phyloP scores from a whole-genome alignment of 2,797 vertebrate genomes.

The Cirrhinus mrigala region DNA sequence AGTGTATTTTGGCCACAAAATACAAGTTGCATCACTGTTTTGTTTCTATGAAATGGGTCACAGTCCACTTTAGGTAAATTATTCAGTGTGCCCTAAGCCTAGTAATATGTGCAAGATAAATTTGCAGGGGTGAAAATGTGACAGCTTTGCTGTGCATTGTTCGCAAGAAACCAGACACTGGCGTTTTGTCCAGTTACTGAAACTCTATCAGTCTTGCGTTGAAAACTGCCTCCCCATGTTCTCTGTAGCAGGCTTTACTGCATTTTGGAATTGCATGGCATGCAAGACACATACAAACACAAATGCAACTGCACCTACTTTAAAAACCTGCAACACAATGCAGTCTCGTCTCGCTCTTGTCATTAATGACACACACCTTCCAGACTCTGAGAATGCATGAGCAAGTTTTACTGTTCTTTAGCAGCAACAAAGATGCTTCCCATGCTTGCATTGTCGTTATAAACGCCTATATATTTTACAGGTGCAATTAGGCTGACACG shows the following conservation, averaged over 20 bases:
- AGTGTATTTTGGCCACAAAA: not conserved
- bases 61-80: slow-evolving; percentile 66
- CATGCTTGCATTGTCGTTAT: not conserved
- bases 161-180: slow-evolving; percentile 75
- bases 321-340: slow-evolving; percentile 1
- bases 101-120: slow-evolving; percentile 80
- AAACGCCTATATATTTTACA: not conserved
- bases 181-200: slow-evolving; percentile 71
- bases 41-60: slow-evolving; percentile 61
- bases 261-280: slow-evolving; percentile 28
- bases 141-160: slow-evolving; percentile 62
- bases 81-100: slow-evolving; percentile 73
- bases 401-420: not conserved
- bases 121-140: slow-evolving; percentile 73
- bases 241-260: slow-evolving; percentile 20
- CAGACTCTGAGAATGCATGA: not conserved
- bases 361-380: not conserved
- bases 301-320: not conserved
- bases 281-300: not conserved
- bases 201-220: slow-evolving; percentile 66
- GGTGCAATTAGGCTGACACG: not conserved
- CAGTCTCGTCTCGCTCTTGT: not conserved
- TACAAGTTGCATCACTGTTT: not conserved
- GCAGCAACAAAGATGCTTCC: not conserved
- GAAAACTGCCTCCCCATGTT: slow-evolving; percentile 65